Evolutionary conservation across 2,113 vertebrate species (phyloP), one percentile per base, ranked within the genome.

Genomic region (Motacilla tschutschensis): DNA sequence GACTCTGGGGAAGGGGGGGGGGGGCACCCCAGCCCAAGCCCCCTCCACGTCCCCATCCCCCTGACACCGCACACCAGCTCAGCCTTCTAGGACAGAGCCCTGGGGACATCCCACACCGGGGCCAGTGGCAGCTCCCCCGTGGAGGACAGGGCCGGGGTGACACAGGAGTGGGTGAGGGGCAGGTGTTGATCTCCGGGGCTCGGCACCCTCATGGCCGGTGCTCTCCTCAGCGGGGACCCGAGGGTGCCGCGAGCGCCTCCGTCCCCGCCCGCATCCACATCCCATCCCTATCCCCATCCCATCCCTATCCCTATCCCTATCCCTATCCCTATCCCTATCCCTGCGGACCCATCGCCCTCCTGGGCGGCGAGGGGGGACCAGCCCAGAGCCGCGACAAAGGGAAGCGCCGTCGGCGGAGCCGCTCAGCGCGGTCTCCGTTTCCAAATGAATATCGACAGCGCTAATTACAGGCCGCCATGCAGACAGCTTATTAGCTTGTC

Each of bases 381-480:
- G 48, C 66, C 63, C 6, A 5, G 88, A 53, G 60, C 38, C 62
- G 24, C 36, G 3, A 91, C 90, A 87, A 88, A 64, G 65, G 64
- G 83, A 86, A 58, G 85, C 54, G 28, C 57, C 33, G 60, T 8
- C 59, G 6, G 83, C 35, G 5, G 77, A 88, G 90, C 48, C 5
- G 50, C 93, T 82, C 64, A 19, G 81, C 59, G 24, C 83, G 31
- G 77, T 53, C 94, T 74, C 67, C 59, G 7, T 62, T 82, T 78
- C 86, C 92, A 92, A 94, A 95, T 90, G 93, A 95, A 90, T 93
- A 94, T 91, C 85, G 93, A 94, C 92, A 89, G 91, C 57, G 66
- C 89, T 95, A 95, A 95, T 95, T 94, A 95, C 84, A 90, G 94
- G 79, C 92, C 91, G 86, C 92, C 87, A 82, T 63, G 93, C 93